Evolutionary conservation across 2,797 vertebrate genomes (phyloP), one percentile per base, ranked within the genome.

Genomic region (Ctenopoma kingsleyae): DNA sequence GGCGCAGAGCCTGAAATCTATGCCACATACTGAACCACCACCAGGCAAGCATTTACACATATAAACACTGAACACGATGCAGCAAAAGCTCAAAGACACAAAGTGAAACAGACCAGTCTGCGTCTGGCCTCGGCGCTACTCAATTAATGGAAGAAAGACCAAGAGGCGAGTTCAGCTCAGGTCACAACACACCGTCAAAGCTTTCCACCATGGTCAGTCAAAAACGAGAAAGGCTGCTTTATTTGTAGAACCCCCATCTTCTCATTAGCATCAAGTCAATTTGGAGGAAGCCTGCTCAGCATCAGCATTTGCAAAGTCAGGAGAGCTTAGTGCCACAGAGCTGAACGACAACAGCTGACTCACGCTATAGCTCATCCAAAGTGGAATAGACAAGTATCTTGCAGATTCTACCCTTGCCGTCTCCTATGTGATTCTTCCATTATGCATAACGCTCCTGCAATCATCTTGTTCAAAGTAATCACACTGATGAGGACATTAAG

Each of bases 311-410:
- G 63, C 58, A 48, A 49, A 76, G 52, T 68, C 83, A 58, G 70
- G 59, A 67, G 71, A 62, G 72, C 76, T 82, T 38, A 74, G 55
- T 13, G 46, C 63, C 72, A 49, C 49, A 2, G 64, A 78, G 54
- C 30, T 23, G 40, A 58, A 52, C 19, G 6, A 49, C 75, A 78
- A 50, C 67, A 75, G 86, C 91, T 82, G 87, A 90, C 60, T 91
- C 87, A 81, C 70, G 78, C 69, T 6, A 46, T 15, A 6, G 47
- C 77, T 80, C 74, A 38, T 71, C 64, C 72, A 55, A 52, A 80
- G 67, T 13, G 43, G 82, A 73, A 51, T 10, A 70, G 66, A 72
- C 49, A 23, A 63, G 66, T 15, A 38, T 56, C 64, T 22, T 40
- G 41, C 56, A 61, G 67, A 61, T 67, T 30, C 55, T 27, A 32